Percentiles rank a stretch among this genome's conserved stretches.
These are phyloP conservation scores for Disparrhopalites patrizii DNA, from an alignment of 2,888 invertebrate genomes.

Conservation along the genomic window DNA sequence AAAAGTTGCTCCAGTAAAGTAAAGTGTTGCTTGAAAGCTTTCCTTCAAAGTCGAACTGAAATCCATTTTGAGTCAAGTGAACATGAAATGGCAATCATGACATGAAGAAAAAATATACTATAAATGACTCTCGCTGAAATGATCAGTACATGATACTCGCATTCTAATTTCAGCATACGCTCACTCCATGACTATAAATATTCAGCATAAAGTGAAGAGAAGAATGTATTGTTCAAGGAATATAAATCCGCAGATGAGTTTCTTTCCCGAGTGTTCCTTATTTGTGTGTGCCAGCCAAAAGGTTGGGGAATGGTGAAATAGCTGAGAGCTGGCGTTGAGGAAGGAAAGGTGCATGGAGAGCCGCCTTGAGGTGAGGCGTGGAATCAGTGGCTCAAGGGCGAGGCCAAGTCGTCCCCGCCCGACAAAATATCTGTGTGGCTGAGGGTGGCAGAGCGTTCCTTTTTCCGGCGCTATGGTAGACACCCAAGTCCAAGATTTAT, in stretches of 20 bases:
- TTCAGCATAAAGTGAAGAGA: neutral
- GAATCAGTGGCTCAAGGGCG: constrained; percentile 19
- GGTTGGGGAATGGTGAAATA: neutral
- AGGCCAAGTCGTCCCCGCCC: constrained; percentile 26
- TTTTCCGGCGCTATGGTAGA: constrained; percentile 48
- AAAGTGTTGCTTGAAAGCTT: no score
- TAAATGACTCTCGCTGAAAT: no score
- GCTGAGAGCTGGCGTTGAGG: constrained; percentile 8
- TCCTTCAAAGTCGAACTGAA: no score
- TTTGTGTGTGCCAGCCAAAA: neutral
- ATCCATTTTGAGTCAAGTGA: no score
- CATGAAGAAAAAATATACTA: no score
- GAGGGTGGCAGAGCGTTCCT: constrained; percentile 49
- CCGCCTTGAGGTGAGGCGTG: constrained; percentile 31
- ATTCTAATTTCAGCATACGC: neutral
- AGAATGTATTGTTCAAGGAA: neutral
- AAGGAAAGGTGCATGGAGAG: constrained; percentile 29
- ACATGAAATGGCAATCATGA: no score
- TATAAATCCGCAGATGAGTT: neutral
- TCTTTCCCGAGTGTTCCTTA: neutral
- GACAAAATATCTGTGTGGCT: constrained; percentile 42
- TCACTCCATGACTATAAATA: neutral
- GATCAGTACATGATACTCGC: no score
- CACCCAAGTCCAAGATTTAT: constrained; percentile 49
- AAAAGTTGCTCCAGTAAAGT: no score